Conservation (phyloP, 2,113 vertebrate genomes). For the Centropristis striata region DNA sequence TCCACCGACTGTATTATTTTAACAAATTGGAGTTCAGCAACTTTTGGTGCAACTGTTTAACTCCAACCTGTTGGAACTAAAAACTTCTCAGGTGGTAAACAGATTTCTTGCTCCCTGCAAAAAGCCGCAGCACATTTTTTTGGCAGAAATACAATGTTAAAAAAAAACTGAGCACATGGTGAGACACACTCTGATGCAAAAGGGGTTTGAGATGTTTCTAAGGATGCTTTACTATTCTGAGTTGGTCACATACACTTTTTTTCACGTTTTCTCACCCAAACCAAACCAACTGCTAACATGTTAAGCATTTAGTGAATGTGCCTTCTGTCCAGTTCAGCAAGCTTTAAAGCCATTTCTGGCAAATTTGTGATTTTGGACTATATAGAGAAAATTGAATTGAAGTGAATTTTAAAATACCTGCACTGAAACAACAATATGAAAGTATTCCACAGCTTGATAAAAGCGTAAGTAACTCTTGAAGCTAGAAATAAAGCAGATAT, state of each 20-base stretch:
- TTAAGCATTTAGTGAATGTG: no score
- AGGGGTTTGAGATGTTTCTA: neutral
- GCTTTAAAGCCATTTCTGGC: no score
- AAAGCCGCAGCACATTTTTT: neutral
- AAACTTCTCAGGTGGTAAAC: constrained; percentile 10
- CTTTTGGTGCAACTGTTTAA: constrained; percentile 14
- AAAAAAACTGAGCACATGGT: neutral
- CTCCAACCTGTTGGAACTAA: neutral
- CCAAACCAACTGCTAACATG: neutral
- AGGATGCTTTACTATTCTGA: neutral
- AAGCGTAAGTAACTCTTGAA: neutral
- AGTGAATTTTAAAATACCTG: neutral
- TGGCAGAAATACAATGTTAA: neutral
- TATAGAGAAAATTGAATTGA: no score
- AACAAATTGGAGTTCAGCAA: neutral
- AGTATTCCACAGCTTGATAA: neutral
- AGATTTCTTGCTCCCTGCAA: constrained; percentile 13
- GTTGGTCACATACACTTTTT: neutral
- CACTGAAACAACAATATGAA: neutral
- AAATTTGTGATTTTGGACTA: no score
- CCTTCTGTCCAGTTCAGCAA: neutral
- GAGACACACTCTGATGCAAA: neutral
- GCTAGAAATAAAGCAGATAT: neutral
- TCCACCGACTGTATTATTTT: neutral
- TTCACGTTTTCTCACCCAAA: neutral